Base-by-base conservation (phyloP, 1,140 invertebrate species). In the Atopsyche davidsoni region DNA sequence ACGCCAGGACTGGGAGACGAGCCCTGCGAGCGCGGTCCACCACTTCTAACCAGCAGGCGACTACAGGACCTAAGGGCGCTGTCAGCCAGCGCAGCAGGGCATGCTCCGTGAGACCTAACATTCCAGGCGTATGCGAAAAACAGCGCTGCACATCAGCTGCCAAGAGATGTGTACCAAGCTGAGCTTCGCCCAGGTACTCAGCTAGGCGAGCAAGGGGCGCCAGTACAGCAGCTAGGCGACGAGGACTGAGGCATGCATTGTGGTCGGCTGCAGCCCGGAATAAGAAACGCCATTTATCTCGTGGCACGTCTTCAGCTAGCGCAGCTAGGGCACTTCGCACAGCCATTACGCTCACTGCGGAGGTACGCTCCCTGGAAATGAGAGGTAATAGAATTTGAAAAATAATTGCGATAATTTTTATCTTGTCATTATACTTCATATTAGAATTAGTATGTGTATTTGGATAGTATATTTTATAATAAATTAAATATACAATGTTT, bases 261-360 rank as follows among this genome's bases (percentile, higher is more conserved):
- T 82, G 79, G 60, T 85, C 82, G 16, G 79, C 74, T 53, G 80
- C 69, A 54, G 79, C 76, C 46, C 73, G 70, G 55, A 82, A 82
- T 24, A 85, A 65, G 28, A 77, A 83, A 49, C 68, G 64, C 68
- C 83, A 82, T 62, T 84, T 80, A 28, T 82, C 79, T 24, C 65
- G 59, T n/a, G 79, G 64, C n/a, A 72, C 64, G 28, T 75, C 77
- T 44, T 72, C 71, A 59, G 79, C 79, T 44, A 86, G 59, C 19
- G 81, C 63, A 21, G 76, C 76, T n/a, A 86, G 65, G 3, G 77
- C 62, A 0, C 80, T 70, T 66, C 85, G 84, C 2, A 78, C 73
- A 54, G 77, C 75, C 36, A 77, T 54, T 0, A 83, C 75, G 57
- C 67, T 59, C 4, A 74, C 60, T 10, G 52, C 53, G 4, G 50